phyloP scores from a whole-genome alignment of 2,888 invertebrate species.

The Miltochrista miniata region DNA sequence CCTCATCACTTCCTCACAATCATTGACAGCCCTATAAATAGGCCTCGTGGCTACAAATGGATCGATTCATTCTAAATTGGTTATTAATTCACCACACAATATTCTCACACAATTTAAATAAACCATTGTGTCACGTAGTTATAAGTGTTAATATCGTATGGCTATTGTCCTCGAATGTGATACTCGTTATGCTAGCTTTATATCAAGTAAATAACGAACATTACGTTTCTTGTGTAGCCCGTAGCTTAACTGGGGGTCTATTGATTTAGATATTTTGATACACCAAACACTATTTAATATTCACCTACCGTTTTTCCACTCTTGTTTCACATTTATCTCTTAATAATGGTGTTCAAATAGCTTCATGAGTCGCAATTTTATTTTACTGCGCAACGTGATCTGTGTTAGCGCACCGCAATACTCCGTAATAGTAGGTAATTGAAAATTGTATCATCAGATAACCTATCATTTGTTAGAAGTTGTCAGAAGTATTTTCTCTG shows the following conservation, averaged over 20 bases:
- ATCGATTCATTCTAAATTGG: constrained; percentile 60
- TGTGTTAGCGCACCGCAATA: background rate
- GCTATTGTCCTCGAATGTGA: constrained; percentile 17
- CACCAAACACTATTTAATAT: background rate
- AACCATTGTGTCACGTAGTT: constrained; percentile 27
- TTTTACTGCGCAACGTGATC: background rate
- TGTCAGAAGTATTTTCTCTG: constrained; percentile 1
- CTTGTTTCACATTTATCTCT: too few species aligned
- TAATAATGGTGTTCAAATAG: too few species aligned
- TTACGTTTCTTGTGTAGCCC: too few species aligned
- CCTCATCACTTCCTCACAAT: constrained; percentile 58
- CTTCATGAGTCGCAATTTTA: background rate
- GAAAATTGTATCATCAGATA: constrained; percentile 8
- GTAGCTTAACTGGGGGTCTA: background rate
- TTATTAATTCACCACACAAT: constrained; percentile 43
- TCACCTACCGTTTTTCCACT: background rate
- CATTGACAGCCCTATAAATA: constrained; percentile 62
- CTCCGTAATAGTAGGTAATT: background rate
- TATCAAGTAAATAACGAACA: background rate
- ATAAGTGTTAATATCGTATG: constrained; percentile 31
- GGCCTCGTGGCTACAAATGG: constrained; percentile 53
- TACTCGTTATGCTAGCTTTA: constrained; percentile 24
- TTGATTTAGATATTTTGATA: constrained; percentile 8
- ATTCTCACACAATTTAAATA: constrained; percentile 40
- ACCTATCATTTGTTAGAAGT: constrained; percentile 7